Evolutionary conservation across 2,113 vertebrate species (phyloP).

Genomic region (Sinocyclocheilus rhinocerous): DNA sequence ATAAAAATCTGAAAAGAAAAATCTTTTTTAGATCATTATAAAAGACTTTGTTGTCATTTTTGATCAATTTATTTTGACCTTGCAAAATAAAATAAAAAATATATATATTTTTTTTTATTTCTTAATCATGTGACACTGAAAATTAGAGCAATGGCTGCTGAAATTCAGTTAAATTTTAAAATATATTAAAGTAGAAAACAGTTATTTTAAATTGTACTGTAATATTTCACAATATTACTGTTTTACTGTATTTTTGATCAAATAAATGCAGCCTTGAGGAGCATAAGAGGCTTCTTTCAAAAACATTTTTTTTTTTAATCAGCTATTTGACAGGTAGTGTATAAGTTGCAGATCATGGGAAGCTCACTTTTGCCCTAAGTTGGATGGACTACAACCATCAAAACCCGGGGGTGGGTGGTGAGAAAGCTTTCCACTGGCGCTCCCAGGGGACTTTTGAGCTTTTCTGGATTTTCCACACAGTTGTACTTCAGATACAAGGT

Average conservation of each 20-base stretch:
- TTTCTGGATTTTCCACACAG: constrained; percentile 35
- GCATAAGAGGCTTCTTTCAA: not conserved
- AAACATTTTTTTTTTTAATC: not conserved
- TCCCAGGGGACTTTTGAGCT: constrained; percentile 27
- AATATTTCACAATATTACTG: not conserved
- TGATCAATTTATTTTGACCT: not conserved
- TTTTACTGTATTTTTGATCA: not conserved
- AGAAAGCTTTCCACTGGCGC: constrained; percentile 30
- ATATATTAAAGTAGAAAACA: not conserved
- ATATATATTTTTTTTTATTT: too few species aligned
- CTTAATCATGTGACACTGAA: not conserved
- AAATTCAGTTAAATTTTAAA: not conserved
- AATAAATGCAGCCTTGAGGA: not conserved
- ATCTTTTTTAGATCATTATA: not conserved
- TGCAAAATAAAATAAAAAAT: not conserved
- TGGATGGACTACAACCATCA: constrained; percentile 16
- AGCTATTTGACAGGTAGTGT: not conserved
- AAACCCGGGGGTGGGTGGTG: constrained; percentile 6
- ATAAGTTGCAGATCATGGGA: not conserved
- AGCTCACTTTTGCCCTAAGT: not conserved
- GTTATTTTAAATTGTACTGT: not conserved
- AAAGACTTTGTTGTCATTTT: not conserved
- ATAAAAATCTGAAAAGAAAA: not conserved
- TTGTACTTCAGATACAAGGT: constrained; percentile 59
- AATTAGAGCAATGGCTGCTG: not conserved